phyloP scores from a whole-genome alignment of 2,888 invertebrate genomes.

The Oeneis ivallda region DNA sequence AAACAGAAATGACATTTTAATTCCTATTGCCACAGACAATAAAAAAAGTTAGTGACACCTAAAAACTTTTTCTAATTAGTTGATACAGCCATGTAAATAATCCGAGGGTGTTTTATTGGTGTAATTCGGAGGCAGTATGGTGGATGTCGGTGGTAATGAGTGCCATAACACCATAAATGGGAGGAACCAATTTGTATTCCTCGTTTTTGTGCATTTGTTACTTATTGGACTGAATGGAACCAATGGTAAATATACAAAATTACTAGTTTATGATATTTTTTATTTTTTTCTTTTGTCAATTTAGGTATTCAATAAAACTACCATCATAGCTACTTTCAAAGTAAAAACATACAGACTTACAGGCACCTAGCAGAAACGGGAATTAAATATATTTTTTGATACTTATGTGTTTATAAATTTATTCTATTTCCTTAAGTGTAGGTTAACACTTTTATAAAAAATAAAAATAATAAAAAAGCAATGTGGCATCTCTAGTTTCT shows the following conservation, averaged over 20 bases:
- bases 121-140: constrained; percentile 78
- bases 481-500: too few relatives aligned
- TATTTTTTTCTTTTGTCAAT: too few relatives aligned
- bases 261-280: constrained; percentile 27
- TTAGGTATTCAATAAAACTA: too few relatives aligned
- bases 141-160: constrained; percentile 79
- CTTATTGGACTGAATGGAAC: constrained; percentile 79
- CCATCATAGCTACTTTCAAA: too few relatives aligned
- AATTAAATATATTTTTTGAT: too few relatives aligned
- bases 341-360: too few relatives aligned
- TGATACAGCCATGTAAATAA: constrained; percentile 67
- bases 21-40: constrained; percentile 31
- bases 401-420: too few relatives aligned
- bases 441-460: too few relatives aligned
- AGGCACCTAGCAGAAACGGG: too few relatives aligned
- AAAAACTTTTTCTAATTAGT: constrained; percentile 48
- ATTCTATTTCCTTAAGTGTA: too few relatives aligned
- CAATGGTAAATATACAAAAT: constrained; percentile 76
- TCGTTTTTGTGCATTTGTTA: constrained; percentile 78
- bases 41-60: constrained; percentile 21
- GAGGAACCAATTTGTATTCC: constrained; percentile 78
- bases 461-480: too few relatives aligned
- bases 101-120: constrained; percentile 67
- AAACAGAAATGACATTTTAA: constrained; percentile 47
- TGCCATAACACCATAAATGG: constrained; percentile 78